Conservation (phyloP, 2,888 invertebrate genomes). For the Perdita meconis region DNA sequence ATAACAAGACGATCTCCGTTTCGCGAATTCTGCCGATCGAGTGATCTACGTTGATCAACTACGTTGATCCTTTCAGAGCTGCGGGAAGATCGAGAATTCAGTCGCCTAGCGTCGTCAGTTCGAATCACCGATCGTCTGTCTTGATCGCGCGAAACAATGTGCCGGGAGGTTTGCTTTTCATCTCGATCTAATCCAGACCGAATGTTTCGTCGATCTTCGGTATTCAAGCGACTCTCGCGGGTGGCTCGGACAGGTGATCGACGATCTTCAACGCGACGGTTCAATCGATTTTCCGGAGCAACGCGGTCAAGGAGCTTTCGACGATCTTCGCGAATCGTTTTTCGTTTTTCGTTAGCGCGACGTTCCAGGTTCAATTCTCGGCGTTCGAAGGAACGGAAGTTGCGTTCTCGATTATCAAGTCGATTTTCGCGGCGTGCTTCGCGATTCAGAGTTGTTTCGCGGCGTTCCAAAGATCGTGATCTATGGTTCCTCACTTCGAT, state of each 20-base stretch:
- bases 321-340: slow-evolving; percentile 22
- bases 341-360: slow-evolving; percentile 19
- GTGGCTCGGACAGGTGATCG: not conserved
- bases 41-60: slow-evolving; percentile 15
- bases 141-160: not conserved
- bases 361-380: slow-evolving; percentile 23
- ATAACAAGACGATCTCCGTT: not conserved
- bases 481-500: slow-evolving; percentile 24
- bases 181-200: slow-evolving; percentile 10
- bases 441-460: slow-evolving; percentile 13
- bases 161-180: not conserved
- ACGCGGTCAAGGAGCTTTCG: not conserved
- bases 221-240: not conserved
- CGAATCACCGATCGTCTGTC: not conserved
- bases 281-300: not conserved
- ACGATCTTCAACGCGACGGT: slow-evolving; percentile 27
- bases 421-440: not conserved
- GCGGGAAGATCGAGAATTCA: not conserved
- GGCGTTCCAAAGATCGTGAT: slow-evolving; percentile 27
- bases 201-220: slow-evolving; percentile 7
- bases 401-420: not conserved
- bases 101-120: not conserved
- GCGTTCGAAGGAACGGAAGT: slow-evolving; percentile 11
- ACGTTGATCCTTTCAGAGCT: not conserved
- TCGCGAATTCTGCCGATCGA: slow-evolving; percentile 4